A percentile compares a stretch with the other conserved stretches of the same genome.
phyloP scores from a whole-genome alignment of 2,888 invertebrate species.

The Caenorhabditis sp. region DNA sequence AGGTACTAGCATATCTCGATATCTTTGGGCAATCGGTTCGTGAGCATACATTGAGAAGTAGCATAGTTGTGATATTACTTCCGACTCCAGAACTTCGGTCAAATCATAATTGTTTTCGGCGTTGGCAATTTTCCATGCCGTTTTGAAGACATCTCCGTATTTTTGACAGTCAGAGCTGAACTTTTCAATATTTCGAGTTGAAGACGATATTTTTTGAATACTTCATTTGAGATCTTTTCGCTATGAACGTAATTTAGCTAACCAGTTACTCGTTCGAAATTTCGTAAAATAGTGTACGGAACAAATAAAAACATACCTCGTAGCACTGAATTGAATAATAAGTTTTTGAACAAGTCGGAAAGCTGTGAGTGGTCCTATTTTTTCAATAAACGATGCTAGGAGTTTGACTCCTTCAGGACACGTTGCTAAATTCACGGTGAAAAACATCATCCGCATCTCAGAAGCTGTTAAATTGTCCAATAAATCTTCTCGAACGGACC shows the following conservation, averaged over 20 bases:
- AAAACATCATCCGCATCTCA: constrained; percentile 20
- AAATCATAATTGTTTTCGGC: constrained; percentile 19
- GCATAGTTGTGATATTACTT: constrained; percentile 9
- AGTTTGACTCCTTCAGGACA: constrained; percentile 35
- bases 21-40: constrained; percentile 10
- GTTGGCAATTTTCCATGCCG: constrained; percentile 17
- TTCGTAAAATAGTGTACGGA: too few species aligned
- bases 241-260: too few species aligned
- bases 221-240: too few species aligned
- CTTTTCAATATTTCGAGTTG: background rate
- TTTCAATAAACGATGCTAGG: constrained; percentile 11
- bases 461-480: constrained; percentile 13
- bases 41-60: constrained; percentile 19
- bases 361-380: constrained; percentile 23
- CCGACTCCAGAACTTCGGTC: constrained; percentile 22
- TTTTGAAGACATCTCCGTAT: constrained; percentile 28
- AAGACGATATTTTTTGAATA: too few species aligned
- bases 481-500: constrained; percentile 28
- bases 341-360: constrained; percentile 19
- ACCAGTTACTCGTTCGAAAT: too few species aligned
- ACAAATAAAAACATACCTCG: too few species aligned
- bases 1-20: constrained; percentile 20
- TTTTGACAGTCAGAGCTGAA: constrained; percentile 25
- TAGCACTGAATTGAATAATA: constrained; percentile 11
- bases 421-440: constrained; percentile 10